Evolutionary conservation across 1,140 invertebrate genomes (phyloP).

Genomic region (Drosophila pachea): DNA sequence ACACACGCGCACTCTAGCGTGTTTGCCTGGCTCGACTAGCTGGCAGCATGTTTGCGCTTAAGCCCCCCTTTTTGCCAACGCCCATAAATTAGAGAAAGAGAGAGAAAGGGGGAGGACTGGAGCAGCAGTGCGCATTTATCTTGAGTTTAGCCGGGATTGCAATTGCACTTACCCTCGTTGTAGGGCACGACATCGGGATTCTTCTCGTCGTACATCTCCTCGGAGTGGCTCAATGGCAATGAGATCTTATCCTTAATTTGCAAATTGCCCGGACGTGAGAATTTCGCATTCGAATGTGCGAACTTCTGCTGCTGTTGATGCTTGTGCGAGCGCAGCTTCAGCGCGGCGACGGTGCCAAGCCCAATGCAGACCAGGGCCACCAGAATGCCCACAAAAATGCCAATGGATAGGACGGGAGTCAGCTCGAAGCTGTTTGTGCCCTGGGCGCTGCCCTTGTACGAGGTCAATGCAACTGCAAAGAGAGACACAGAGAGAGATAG

Average conservation of each 20-base stretch:
- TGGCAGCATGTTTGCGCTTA: constrained; percentile 21
- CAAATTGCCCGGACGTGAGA: constrained; percentile 82
- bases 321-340: constrained; percentile 83
- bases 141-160: constrained; percentile 26
- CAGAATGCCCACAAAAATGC: constrained; percentile 86
- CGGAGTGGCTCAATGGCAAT: constrained; percentile 83
- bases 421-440: constrained; percentile 82
- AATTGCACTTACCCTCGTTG: constrained; percentile 86
- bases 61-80: constrained; percentile 28
- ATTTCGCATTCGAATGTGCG: constrained; percentile 77
- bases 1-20: background rate
- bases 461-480: constrained; percentile 69
- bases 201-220: constrained; percentile 88
- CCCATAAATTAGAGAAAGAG: constrained; percentile 55
- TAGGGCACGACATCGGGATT: constrained; percentile 92
- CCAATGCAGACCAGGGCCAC: constrained; percentile 85
- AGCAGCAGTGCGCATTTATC: constrained; percentile 56
- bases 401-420: constrained; percentile 84
- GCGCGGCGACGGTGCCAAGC: constrained; percentile 84
- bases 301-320: constrained; percentile 79
- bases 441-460: constrained; percentile 81
- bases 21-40: constrained; percentile 15
- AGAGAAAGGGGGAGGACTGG: background rate
- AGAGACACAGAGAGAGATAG: background rate
- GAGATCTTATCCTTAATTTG: constrained; percentile 85